These are phyloP conservation scores for Schizopygopsis pylzovi DNA, from an alignment of 2,797 vertebrate genomes.

Conservation along the genomic window DNA sequence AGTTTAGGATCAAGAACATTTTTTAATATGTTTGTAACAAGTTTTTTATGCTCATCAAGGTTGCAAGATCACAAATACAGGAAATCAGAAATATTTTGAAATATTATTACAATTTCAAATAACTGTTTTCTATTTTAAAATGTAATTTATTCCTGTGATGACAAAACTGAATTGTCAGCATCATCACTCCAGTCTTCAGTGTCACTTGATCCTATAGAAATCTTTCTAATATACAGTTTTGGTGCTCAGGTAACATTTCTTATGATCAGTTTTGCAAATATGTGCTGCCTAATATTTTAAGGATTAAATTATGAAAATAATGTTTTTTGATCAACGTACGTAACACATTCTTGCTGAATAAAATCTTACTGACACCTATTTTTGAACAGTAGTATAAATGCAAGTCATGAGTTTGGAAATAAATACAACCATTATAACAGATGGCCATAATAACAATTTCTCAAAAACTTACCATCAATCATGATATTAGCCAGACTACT, in stretches of 20 bases:
- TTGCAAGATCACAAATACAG: background rate
- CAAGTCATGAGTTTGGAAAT: background rate
- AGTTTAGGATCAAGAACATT: background rate
- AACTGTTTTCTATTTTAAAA: background rate
- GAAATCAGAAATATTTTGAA: background rate
- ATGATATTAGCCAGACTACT: slow-evolving; percentile 88
- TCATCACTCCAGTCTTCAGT: background rate
- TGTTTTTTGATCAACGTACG: background rate
- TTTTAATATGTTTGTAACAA: background rate
- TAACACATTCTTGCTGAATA: background rate
- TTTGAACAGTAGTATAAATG: background rate
- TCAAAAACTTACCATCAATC: slow-evolving; percentile 86
- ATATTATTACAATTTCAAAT: background rate
- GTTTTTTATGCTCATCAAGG: background rate
- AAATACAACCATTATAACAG: background rate
- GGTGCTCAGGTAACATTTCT: background rate
- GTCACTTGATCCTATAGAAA: background rate
- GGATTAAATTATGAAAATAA: background rate
- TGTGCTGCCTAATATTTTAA: background rate
- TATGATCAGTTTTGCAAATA: background rate
- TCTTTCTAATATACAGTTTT: background rate
- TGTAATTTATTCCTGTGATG: background rate
- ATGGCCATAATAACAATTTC: background rate
- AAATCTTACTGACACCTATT: background rate
- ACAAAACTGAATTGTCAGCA: background rate